Base-by-base conservation (phyloP, 2,797 vertebrate genomes). In the Kryptopterus vitreolus region DNA sequence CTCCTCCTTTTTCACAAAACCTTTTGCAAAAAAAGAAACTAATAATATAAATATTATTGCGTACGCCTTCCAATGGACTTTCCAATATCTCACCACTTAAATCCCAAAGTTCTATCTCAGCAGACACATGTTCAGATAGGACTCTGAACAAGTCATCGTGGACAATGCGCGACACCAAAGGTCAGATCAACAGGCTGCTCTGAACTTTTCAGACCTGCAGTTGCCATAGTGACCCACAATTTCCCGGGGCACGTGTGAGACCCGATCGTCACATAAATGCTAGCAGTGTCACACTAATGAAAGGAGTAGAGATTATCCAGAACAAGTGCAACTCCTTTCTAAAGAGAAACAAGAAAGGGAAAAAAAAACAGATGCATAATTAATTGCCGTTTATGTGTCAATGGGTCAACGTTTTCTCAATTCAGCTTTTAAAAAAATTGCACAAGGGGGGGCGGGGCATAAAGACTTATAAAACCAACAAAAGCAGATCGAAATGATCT, bases 161-260 rank as follows among this genome's bases (percentile, higher is more conserved):
- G 24, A 11, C 35, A 79, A 62, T 26, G 18, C 5, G 33, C 74
- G 76, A 66, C 38, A 75, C 70, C 59, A 72, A 80, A 80, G 35
- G 59, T 63, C 73, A 79, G 58, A 76, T 71, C 65, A 65, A 20
- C 50, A 43, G 58, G 24, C 26, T 62, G 46, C 22, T 70, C 46
- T 72, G 78, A 72, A 83, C 74, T 83, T 79, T 52, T 77, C 38
- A 38, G 69, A 72, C 66, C 31, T 63, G 26, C 24, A 69, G 80
- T 81, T 81, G 57, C 80, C 66, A 81, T 81, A 43, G 74, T 55
- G 57, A 81, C 46, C 43, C 46, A 24, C 10, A 61, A 43, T 59
- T 77, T 69, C 80, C 65, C 55, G 46, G 16, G 80, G 74, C 65
- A 20, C n/a, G 52, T 74, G 57, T 63, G 46, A 81, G 80, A 63